phyloP scores from a whole-genome alignment of 2,797 vertebrate genomes.

The Acanthurus lineatus region DNA sequence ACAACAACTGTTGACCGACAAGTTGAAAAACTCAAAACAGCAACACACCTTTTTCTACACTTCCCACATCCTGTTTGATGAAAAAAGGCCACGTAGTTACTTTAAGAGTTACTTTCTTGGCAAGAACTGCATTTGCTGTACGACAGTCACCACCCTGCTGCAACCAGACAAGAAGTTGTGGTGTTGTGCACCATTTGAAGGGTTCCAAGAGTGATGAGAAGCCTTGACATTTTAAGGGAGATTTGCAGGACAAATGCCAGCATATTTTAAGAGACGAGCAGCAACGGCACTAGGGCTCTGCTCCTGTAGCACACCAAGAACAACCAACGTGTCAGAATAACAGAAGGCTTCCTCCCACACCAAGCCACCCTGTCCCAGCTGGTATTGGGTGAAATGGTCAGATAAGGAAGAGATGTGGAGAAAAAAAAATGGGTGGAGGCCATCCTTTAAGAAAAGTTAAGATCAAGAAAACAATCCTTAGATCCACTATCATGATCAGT shows the following conservation, averaged over 20 bases:
- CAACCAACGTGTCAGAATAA: slow-evolving; percentile 41
- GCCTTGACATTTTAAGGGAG: slow-evolving; percentile 62
- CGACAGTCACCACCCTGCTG: too few species aligned
- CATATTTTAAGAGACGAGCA: slow-evolving; percentile 51
- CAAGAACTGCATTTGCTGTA: background rate
- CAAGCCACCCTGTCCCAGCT: slow-evolving; percentile 40
- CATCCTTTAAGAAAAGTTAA: slow-evolving; percentile 36
- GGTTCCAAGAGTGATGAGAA: slow-evolving; percentile 32
- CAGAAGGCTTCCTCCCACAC: slow-evolving; percentile 58
- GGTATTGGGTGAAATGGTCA: slow-evolving; percentile 35
- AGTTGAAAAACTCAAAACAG: background rate
- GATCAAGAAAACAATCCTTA: slow-evolving; percentile 43
- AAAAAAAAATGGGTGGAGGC: slow-evolving; percentile 41
- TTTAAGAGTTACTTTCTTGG: background rate
- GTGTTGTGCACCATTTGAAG: slow-evolving; percentile 17
- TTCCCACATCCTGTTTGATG: slow-evolving; percentile 3
- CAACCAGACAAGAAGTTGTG: slow-evolving; percentile 1
- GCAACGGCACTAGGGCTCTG: slow-evolving; percentile 26
- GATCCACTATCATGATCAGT: slow-evolving; percentile 26
- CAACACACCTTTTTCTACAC: background rate
- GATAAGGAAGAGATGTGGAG: slow-evolving; percentile 43
- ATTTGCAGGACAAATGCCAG: slow-evolving; percentile 43
- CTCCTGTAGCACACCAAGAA: slow-evolving; percentile 36
- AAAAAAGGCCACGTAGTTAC: background rate
- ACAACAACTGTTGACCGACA: background rate